Conservation (phyloP, 2,888 invertebrate genomes). For the Melolontha melolontha region DNA sequence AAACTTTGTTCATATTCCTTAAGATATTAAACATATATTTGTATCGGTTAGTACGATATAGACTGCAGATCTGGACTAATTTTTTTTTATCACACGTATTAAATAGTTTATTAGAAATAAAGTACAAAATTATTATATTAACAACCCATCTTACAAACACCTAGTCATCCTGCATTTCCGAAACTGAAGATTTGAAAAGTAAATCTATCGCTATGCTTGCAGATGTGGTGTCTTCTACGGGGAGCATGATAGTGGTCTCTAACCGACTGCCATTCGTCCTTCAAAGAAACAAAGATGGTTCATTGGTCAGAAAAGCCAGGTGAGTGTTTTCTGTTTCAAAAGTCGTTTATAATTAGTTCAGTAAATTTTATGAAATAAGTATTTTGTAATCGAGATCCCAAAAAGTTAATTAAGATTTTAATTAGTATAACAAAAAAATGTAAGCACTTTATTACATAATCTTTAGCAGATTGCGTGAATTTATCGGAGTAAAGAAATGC, state of each 20-base stretch:
- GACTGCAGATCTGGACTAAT: slow-evolving; percentile 5
- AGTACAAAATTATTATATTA: neutral
- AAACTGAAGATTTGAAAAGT: neutral
- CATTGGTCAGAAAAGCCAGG: slow-evolving; percentile 87
- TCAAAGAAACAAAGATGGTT: slow-evolving; percentile 78
- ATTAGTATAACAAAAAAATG: neutral
- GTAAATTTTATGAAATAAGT: neutral
- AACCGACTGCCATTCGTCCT: slow-evolving; percentile 91
- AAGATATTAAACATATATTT: slow-evolving; percentile 17
- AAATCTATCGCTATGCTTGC: slow-evolving; percentile 42
- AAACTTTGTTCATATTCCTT: slow-evolving; percentile 29
- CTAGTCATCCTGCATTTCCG: neutral
- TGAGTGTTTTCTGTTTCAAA: slow-evolving; percentile 63
- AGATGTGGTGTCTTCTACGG: slow-evolving; percentile 67
- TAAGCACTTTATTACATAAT: too few relatives aligned
- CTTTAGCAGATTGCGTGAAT: too few relatives aligned
- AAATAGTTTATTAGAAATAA: neutral
- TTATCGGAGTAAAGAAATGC: too few relatives aligned
- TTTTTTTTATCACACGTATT: neutral
- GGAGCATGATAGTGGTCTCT: slow-evolving; percentile 91
- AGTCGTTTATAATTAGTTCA: neutral
- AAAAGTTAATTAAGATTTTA: neutral
- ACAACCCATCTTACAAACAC: neutral
- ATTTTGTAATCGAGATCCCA: neutral
- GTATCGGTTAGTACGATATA: slow-evolving; percentile 2